Base-by-base conservation (phyloP, 2,888 invertebrate genomes). In the Catocala nupta region DNA sequence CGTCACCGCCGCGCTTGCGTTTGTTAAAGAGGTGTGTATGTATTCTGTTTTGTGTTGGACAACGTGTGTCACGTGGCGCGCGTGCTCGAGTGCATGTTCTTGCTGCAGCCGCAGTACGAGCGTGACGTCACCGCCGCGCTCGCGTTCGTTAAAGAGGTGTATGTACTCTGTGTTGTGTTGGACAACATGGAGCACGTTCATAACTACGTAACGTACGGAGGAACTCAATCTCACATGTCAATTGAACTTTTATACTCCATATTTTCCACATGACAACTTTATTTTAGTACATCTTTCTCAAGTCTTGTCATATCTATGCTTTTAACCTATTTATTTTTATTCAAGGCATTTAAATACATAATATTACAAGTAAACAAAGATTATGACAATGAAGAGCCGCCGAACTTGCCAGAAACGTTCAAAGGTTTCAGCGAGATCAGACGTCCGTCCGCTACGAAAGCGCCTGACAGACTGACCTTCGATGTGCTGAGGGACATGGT, bases 11-110 rank as follows among this genome's bases (percentile, higher is more conserved):
- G n/a, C n/a, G n/a, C n/a, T n/a, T n/a, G n/a, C n/a, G n/a, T n/a
- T n/a, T n/a, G n/a, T n/a, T n/a, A n/a, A n/a, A n/a, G n/a, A n/a
- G n/a, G n/a, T n/a, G n/a, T n/a, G n/a, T n/a, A n/a, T n/a, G n/a
- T n/a, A n/a, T n/a, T n/a, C n/a, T n/a, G n/a, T n/a, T n/a, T n/a
- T n/a, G n/a, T n/a, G n/a, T n/a, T n/a, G n/a, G n/a, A n/a, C n/a
- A n/a, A n/a, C n/a, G n/a, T n/a, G n/a, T n/a, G n/a, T n/a, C n/a
- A n/a, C n/a, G n/a, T n/a, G n/a, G n/a, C n/a, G n/a, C n/a, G n/a
- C n/a, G n/a, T n/a, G n/a, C n/a, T n/a, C n/a, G n/a, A 94, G 0
- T 95, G 95, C 36, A 94, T 98, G 44, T 96, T 98, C 73, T 90
- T 90, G 5, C 78, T 96, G 65, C 96, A 97, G 80, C 96, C 96